These are phyloP conservation scores for Tachysurus vachellii DNA, from an alignment of 2,113 vertebrate species.

Conservation along the genomic window DNA sequence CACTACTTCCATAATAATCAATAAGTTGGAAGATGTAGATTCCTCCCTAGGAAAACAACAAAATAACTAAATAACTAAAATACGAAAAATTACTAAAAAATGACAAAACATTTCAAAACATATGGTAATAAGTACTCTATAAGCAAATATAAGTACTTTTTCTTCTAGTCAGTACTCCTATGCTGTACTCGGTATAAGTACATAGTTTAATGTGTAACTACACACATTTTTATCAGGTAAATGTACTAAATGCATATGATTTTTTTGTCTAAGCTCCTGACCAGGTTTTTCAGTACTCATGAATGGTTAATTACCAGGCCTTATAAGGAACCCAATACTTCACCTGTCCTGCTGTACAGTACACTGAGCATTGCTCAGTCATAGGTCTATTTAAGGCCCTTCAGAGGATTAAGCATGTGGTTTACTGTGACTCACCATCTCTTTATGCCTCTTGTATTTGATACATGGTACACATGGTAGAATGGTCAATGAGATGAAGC, in stretches of 20 bases:
- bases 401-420: neutral
- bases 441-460: neutral
- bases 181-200: neutral
- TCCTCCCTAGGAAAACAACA: conserved; percentile 56
- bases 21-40: conserved; percentile 64
- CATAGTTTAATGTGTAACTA: neutral
- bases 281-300: neutral
- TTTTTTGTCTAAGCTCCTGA: neutral
- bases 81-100: neutral
- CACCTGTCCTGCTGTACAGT: neutral
- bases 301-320: neutral
- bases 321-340: no score
- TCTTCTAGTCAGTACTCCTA: neutral
- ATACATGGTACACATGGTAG: neutral
- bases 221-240: neutral
- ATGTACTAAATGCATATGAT: neutral
- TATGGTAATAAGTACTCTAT: neutral
- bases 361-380: neutral
- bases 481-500: neutral
- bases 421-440: neutral
- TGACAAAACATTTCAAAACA: neutral
- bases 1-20: conserved; percentile 62
- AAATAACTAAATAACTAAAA: neutral
- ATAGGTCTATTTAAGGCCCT: neutral
- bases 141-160: neutral